phyloP scores from a whole-genome alignment of 2,888 invertebrate genomes.

The Papilio elwesi region DNA sequence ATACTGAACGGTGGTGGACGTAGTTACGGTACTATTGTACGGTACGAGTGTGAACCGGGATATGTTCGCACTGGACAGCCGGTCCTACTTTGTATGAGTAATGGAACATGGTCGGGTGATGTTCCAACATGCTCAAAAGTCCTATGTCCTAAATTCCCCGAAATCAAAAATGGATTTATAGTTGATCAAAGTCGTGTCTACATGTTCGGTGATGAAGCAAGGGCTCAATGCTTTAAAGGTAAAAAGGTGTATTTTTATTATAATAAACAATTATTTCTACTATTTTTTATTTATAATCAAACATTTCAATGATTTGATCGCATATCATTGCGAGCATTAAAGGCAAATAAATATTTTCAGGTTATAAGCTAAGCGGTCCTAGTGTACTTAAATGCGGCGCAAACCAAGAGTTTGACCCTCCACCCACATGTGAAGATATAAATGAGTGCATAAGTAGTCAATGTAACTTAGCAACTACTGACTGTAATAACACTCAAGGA shows the following conservation, averaged over 20 bases:
- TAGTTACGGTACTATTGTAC: conserved; percentile 96
- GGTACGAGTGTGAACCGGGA: conserved; percentile 96
- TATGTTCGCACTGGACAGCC: conserved; percentile 95
- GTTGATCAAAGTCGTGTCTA: conserved; percentile 91
- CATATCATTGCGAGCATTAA: neutral
- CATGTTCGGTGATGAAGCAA: conserved; percentile 94
- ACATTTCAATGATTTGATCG: neutral
- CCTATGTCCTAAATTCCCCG: conserved; percentile 89
- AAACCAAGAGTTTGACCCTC: conserved; percentile 91
- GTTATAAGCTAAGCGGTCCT: conserved; percentile 93
- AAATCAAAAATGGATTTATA: conserved; percentile 94
- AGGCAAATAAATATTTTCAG: conserved; percentile 63
- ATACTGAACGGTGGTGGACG: conserved; percentile 95
- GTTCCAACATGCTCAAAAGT: conserved; percentile 94
- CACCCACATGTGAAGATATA: conserved; percentile 95
- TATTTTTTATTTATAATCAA: neutral
- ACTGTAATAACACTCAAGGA: conserved; percentile 94
- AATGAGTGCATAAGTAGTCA: conserved; percentile 95
- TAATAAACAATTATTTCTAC: conserved; percentile 1
- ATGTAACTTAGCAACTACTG: conserved; percentile 95
- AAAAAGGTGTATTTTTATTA: conserved; percentile 36
- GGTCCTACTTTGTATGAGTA: conserved; percentile 96
- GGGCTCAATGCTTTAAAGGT: conserved; percentile 94
- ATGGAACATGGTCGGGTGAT: conserved; percentile 97
- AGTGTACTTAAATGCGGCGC: conserved; percentile 93